Base-by-base conservation (phyloP, 2,888 invertebrate species). In the Spisula solida region DNA sequence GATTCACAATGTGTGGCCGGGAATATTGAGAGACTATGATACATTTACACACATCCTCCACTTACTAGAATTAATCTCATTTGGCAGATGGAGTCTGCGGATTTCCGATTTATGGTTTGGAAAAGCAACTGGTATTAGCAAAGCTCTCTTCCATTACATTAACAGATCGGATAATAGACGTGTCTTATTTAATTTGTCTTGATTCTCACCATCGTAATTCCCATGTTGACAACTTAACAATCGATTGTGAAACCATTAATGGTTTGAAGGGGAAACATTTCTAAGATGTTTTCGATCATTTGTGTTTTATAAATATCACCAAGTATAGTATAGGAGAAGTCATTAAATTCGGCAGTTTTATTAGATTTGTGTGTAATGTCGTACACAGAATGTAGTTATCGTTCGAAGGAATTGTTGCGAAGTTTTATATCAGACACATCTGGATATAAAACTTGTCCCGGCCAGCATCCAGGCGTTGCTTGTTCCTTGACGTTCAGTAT, bases 161-260 rank as follows among this genome's bases (percentile, higher is more conserved):
- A 75, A 75, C 75, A 75, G 31, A 34, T 75, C 34, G 14, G 34
- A 66, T 66, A 75, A 75, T 75, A 75, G 75, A 75, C 34, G 29
- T 75, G 75, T 31, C 31, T 75, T 75, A 75, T 75, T 75, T 75
- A 75, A 75, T 75, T 75, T 75, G 75, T 75, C 75, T 75, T 75
- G 75, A 75, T 75, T 75, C 75, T 5, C 75, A 31, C 31, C 75
- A 31, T 31, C 34, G 10, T 75, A 34, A 75, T 34, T 75, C 75
- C 75, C 75, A 2, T 16, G 75, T 16, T 75, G 75, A 75, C 34
- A 75, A 75, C 75, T 75, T 75, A 75, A 75, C 75, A 75, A 75
- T 75, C 75, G 75, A 75, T 75, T 31, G 14, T 75, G 34, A 34
- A 75, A 75, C 75, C 18, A 75, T 75, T 75, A 75, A 31, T 75